Evolutionary conservation across 2,797 vertebrate genomes (phyloP), one percentile per base, ranked within the genome.

Genomic region (Premnoplex brunnescens): DNA sequence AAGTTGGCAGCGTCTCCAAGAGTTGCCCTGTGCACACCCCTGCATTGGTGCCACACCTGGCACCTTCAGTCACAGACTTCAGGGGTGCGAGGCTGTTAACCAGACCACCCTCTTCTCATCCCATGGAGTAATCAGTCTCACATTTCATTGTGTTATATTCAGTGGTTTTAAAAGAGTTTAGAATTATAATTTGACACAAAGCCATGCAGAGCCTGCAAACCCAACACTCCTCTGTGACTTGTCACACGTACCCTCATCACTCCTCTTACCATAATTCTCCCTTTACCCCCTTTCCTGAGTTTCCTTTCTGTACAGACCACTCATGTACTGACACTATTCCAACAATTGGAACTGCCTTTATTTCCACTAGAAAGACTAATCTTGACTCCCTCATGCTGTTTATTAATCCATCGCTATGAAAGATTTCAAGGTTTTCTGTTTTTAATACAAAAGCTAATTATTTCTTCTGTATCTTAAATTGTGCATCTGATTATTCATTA

Each of bases 41-140:
- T 2, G 13, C 1, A 3, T 0, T 2, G 2, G 43, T 39, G 39
- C 14, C 5, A 0, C 22, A 84, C 37, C 0, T 6, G 22, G 43
- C 28, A 49, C 54, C 28, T 49, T 43, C 71, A 64, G 14, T 23
- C 62, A 32, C 34, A 28, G 49, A 43, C 15, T 43, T 51, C 32
- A 41, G 13, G 9, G 0, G 1, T 58, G 28, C 5, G 9, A 37
- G 14, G 12, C 21, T 56, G 11, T 36, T 41, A 82, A 64, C 27
- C 54, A 73, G 36, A 66, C 6, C 30, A 48, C 17, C 10, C n/a
- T 30, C 32, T 15, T 24, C 37, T 22, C 19, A 43, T 5, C 4
- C 23, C 27, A 58, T 2, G 5, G 36, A 59, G 15, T 0, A 1
- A 91, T 27, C 22, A 46, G 26, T n/a, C 54, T 56, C 20, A 27